A percentile compares a stretch with the other conserved stretches of the same genome.
Conservation (phyloP, 2,797 vertebrate genomes). For the Scleropages formosus region DNA sequence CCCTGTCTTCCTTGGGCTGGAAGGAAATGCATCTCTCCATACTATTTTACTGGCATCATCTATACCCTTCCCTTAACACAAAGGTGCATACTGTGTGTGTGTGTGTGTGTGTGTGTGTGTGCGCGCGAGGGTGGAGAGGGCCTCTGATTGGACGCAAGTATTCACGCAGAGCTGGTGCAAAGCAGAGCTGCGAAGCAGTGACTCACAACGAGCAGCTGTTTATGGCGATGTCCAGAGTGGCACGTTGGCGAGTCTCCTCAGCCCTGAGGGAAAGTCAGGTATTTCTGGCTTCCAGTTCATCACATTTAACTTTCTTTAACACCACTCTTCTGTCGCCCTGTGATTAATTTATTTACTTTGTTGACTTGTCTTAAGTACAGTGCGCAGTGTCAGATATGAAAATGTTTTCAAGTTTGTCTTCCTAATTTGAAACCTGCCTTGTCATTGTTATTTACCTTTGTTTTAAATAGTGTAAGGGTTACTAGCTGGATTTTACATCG, state of each 20-base stretch:
- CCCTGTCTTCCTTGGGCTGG: neutral
- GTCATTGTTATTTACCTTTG: neutral
- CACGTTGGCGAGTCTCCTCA: conserved; percentile 24
- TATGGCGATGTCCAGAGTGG: conserved; percentile 26
- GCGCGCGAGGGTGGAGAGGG: neutral
- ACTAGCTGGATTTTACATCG: neutral
- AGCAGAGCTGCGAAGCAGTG: conserved; percentile 4
- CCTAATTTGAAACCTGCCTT: neutral
- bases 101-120: conserved; percentile 4
- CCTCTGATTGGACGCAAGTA: conserved; percentile 30
- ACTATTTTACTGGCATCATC: conserved; percentile 31
- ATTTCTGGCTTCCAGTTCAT: conserved; percentile 12
- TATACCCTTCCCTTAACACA: neutral
- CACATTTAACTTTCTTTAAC: neutral
- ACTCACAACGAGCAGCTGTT: conserved; percentile 33
- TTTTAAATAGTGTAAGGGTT: neutral
- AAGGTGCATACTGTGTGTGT: neutral
- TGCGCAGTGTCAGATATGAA: too few relatives aligned
- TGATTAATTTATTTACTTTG: neutral
- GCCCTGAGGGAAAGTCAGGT: conserved; percentile 27
- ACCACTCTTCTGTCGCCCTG: neutral
- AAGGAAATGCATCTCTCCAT: conserved; percentile 1
- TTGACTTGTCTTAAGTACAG: too few relatives aligned
- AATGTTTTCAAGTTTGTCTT: neutral
- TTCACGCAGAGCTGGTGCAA: conserved; percentile 10